A percentile compares a stretch with the other conserved stretches of the same genome.
phyloP scores from a whole-genome alignment of 2,113 vertebrate genomes.

The Uria lomvia region DNA sequence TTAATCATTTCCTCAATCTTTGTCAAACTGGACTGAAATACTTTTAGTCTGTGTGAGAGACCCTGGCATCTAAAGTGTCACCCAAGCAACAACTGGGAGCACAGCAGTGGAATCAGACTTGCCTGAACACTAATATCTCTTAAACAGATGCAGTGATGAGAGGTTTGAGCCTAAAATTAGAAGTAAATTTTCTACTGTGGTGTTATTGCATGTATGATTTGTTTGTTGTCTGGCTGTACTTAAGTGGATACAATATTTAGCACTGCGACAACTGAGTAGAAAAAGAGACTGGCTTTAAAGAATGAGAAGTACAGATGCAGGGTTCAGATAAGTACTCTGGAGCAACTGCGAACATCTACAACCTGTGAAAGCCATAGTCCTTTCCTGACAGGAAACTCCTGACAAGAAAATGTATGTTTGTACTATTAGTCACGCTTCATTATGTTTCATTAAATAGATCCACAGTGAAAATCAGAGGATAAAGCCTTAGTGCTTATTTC shows the following conservation, averaged over 20 bases:
- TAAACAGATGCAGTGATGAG: neutral
- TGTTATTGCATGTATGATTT: neutral
- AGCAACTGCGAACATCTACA: neutral
- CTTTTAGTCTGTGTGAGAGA: neutral
- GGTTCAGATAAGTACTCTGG: neutral
- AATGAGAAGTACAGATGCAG: fast-evolving
- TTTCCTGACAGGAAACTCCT: neutral
- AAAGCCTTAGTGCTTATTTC: neutral
- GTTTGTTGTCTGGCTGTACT: neutral
- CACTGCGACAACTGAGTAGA: neutral
- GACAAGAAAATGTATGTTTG: neutral
- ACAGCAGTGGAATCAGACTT: neutral
- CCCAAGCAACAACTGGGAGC: neutral
- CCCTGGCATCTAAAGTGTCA: neutral
- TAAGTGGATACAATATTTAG: neutral
- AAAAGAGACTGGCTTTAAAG: neutral
- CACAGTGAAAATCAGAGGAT: neutral
- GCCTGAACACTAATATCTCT: neutral
- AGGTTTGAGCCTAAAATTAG: neutral
- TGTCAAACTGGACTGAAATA: neutral
- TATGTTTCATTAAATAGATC: neutral
- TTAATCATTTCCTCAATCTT: neutral
- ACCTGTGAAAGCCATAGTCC: neutral
- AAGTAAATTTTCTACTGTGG: neutral
- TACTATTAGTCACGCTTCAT: neutral